These are phyloP conservation scores for Oceanodroma tethys DNA, from an alignment of 2,113 vertebrate genomes.

Conservation along the genomic window DNA sequence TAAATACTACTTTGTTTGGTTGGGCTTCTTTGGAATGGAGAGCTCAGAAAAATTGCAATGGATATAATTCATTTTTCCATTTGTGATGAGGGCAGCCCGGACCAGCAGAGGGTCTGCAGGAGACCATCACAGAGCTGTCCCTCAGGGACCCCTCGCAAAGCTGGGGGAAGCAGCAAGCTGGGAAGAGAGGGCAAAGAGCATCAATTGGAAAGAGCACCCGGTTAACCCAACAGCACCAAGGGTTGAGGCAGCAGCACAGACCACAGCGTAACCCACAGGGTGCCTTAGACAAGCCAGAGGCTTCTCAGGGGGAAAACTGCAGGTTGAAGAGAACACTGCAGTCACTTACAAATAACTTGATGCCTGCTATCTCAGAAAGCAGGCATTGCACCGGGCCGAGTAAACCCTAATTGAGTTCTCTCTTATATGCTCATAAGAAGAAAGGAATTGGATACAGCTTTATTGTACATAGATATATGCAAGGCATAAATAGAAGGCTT, in stretches of 20 bases:
- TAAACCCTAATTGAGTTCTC: background rate
- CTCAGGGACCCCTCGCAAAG: background rate
- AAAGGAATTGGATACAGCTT: background rate
- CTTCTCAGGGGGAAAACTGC: background rate
- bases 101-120: background rate
- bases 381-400: background rate
- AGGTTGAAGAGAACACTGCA: background rate
- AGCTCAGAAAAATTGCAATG: background rate
- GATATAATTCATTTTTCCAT: background rate
- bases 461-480: fast-evolving
- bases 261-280: fast-evolving
- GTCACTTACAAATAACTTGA: background rate
- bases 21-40: background rate
- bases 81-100: background rate
- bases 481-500: background rate
- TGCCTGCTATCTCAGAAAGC: background rate
- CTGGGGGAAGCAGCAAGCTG: background rate
- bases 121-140: background rate
- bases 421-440: background rate
- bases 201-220: background rate
- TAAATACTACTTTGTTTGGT: background rate
- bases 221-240: fast-evolving
- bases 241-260: background rate
- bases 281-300: background rate
- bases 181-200: background rate